phyloP scores from a whole-genome alignment of 2,797 vertebrate genomes.

The Onychomys arenicola region DNA sequence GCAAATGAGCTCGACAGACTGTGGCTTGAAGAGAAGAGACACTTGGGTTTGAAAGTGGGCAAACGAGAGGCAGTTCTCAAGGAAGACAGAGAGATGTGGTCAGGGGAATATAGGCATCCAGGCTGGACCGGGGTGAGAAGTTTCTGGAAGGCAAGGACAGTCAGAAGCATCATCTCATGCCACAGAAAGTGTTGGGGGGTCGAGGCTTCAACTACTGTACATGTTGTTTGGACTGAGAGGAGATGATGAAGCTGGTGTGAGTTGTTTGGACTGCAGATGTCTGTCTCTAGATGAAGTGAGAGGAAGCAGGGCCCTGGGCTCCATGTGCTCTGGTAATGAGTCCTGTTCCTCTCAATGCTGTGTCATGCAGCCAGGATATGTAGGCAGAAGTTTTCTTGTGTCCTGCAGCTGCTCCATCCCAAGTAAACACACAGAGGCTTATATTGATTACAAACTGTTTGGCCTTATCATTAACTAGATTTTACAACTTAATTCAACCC shows the following conservation, averaged over 20 bases:
- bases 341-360: not conserved
- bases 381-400: too few relatives aligned
- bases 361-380: too few relatives aligned
- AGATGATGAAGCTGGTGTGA: not conserved
- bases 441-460: too few relatives aligned
- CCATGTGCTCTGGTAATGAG: not conserved
- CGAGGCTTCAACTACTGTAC: not conserved
- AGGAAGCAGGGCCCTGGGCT: not conserved
- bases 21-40: not conserved
- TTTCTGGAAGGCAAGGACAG: not conserved
- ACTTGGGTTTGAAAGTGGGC: not conserved
- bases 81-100: not conserved
- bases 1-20: not conserved
- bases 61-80: not conserved
- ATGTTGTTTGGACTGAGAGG: not conserved
- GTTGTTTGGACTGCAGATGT: not conserved
- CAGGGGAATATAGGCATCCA: not conserved
- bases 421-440: too few relatives aligned
- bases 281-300: not conserved
- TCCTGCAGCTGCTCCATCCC: too few relatives aligned
- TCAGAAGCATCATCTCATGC: not conserved
- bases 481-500: too few relatives aligned
- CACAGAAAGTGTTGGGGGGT: not conserved
- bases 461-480: too few relatives aligned
- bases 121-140: not conserved